A percentile compares a stretch with the other conserved stretches of the same genome.
Conservation (phyloP, 2,888 invertebrate genomes). For the Ectropis crepuscularia region DNA sequence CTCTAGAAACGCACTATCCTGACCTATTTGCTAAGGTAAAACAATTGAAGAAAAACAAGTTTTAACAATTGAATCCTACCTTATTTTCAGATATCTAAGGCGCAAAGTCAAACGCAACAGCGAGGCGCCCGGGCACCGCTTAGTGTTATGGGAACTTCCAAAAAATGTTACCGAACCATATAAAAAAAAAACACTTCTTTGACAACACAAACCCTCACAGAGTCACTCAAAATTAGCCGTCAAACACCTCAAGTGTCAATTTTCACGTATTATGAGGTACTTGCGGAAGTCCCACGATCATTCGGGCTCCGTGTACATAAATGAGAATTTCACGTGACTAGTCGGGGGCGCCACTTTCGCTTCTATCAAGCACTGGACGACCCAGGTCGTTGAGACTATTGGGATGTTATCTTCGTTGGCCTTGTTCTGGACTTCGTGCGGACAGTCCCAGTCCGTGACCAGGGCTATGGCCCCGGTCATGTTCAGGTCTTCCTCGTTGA, state of each 20-base stretch:
- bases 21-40: too few species aligned
- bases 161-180: neutral
- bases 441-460: slow-evolving; percentile 87
- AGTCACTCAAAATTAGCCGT: slow-evolving; percentile 31
- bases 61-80: too few species aligned
- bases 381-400: slow-evolving; percentile 88
- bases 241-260: slow-evolving; percentile 70
- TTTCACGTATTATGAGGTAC: slow-evolving; percentile 80
- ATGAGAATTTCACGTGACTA: slow-evolving; percentile 81
- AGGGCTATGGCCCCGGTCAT: slow-evolving; percentile 78
- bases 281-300: slow-evolving; percentile 81
- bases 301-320: slow-evolving; percentile 82
- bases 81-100: too few species aligned
- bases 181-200: slow-evolving; percentile 1
- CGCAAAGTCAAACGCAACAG: too few species aligned
- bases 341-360: slow-evolving; percentile 80
- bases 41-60: too few species aligned
- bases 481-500: slow-evolving; percentile 78
- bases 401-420: slow-evolving; percentile 86
- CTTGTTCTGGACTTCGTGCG: slow-evolving; percentile 80
- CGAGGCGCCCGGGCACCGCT: too few species aligned
- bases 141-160: too few species aligned
- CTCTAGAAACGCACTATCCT: too few species aligned
- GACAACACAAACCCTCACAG: slow-evolving; percentile 38
- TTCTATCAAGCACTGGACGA: slow-evolving; percentile 88